phyloP scores from a whole-genome alignment of 2,888 invertebrate species.

The Schizaphis graminum region DNA sequence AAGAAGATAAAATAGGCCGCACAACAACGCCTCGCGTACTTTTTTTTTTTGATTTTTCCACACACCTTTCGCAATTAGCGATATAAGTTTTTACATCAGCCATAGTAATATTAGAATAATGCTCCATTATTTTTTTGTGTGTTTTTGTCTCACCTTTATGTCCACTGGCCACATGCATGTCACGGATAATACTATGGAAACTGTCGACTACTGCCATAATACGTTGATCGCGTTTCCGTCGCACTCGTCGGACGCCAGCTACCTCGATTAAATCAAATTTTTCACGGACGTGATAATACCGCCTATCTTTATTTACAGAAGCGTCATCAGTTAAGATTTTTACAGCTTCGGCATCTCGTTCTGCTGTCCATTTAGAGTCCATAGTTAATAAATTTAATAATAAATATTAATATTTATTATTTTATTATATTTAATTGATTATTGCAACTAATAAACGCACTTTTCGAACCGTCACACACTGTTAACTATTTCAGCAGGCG shows the following conservation, averaged over 20 bases:
- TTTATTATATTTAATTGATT: accelerated
- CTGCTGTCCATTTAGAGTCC: too few species aligned
- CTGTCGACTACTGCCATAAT: background rate
- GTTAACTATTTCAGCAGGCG: too few species aligned
- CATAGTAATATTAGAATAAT: slow-evolving; percentile 7
- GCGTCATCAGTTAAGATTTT: too few species aligned
- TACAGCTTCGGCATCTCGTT: too few species aligned
- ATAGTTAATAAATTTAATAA: too few species aligned
- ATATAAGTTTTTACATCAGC: background rate
- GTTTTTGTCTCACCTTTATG: slow-evolving; percentile 14
- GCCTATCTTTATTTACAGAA: background rate
- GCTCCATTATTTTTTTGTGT: slow-evolving; percentile 18
- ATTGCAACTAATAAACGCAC: accelerated
- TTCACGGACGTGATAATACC: background rate
- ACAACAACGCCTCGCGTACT: too few species aligned
- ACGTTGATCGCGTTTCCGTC: background rate
- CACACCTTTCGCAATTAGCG: too few species aligned
- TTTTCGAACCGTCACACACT: too few species aligned
- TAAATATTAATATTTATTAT: too few species aligned
- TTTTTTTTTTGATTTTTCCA: too few species aligned
- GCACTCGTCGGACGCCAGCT: background rate
- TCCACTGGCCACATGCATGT: background rate
- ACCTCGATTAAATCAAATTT: background rate
- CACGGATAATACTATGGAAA: background rate
- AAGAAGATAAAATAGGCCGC: too few species aligned